Conservation (phyloP, 2,113 vertebrate genomes). For the Sinocyclocheilus anshuiensis region DNA sequence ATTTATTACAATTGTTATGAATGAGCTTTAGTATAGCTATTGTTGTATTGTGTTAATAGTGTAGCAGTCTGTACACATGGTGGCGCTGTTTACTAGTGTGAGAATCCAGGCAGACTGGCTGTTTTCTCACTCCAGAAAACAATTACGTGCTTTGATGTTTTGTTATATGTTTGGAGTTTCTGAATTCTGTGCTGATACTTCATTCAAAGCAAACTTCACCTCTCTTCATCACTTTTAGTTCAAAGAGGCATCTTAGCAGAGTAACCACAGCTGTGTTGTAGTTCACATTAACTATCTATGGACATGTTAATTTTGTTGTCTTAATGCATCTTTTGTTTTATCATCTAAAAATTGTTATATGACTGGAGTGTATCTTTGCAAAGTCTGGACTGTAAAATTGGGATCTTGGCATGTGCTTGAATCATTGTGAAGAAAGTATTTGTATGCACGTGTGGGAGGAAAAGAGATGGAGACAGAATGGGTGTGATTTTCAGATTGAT, state of each 20-base stretch:
- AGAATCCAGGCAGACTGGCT: neutral
- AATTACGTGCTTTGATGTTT: neutral
- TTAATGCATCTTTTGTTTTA: neutral
- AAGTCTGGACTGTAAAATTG: neutral
- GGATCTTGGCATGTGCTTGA: neutral
- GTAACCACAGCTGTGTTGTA: neutral
- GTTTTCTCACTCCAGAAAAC: neutral
- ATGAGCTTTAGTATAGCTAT: no score
- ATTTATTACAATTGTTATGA: neutral
- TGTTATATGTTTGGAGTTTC: neutral
- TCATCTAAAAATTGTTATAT: neutral
- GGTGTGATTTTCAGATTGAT: constrained; percentile 7
- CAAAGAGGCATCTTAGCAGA: no score
- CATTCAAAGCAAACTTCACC: neutral
- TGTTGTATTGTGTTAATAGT: neutral
- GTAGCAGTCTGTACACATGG: neutral
- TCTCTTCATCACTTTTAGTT: neutral
- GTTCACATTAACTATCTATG: neutral
- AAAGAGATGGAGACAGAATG: neutral
- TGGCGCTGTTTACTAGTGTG: constrained; percentile 3
- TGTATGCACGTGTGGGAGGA: neutral
- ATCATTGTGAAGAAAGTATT: neutral
- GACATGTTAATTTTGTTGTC: neutral
- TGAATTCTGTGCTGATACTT: neutral
- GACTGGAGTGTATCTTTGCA: neutral